A percentile compares a stretch with the other conserved stretches of the same genome.
These are phyloP conservation scores for Cyprinella venusta DNA, from an alignment of 2,797 vertebrate genomes.

Conservation along the genomic window DNA sequence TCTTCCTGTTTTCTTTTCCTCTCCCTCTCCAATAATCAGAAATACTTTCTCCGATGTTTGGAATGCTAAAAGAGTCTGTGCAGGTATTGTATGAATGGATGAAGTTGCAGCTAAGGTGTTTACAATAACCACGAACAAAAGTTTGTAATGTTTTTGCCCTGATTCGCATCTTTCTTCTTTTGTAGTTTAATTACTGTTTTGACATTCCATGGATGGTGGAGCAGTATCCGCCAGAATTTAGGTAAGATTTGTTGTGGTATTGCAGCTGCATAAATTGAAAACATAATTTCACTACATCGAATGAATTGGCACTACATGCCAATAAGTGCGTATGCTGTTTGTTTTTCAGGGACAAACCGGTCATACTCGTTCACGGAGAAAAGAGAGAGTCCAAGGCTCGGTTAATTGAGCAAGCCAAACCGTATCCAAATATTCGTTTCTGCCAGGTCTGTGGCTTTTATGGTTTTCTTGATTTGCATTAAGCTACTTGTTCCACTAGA, in stretches of 20 bases:
- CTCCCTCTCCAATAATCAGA: constrained; percentile 76
- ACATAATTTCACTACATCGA: not conserved
- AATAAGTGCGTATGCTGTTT: not conserved
- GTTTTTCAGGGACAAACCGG: constrained; percentile 81
- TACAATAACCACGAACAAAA: not conserved
- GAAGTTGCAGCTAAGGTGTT: not conserved
- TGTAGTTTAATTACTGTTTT: constrained; percentile 98
- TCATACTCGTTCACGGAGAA: constrained; percentile 93
- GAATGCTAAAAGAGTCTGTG: constrained; percentile 90
- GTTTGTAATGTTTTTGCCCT: not conserved
- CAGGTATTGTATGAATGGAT: constrained; percentile 78
- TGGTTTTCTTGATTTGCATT: constrained; percentile 28
- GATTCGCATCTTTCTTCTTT: constrained; percentile 50
- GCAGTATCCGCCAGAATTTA: constrained; percentile 91
- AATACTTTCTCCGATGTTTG: constrained; percentile 95
- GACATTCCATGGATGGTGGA: constrained; percentile 91
- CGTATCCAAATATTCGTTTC: constrained; percentile 86
- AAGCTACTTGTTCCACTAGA: constrained; percentile 42
- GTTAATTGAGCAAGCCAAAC: constrained; percentile 86
- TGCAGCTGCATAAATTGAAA: not conserved
- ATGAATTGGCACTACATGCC: not conserved
- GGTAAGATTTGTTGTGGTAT: constrained; percentile 72
- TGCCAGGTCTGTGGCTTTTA: constrained; percentile 84
- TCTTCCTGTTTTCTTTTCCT: constrained; percentile 1
- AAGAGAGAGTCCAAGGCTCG: constrained; percentile 92